A percentile compares a stretch with the other conserved stretches of the same genome.
Evolutionary conservation across 1,140 invertebrate species (phyloP).

Genomic region (Kradibia gibbosae): DNA sequence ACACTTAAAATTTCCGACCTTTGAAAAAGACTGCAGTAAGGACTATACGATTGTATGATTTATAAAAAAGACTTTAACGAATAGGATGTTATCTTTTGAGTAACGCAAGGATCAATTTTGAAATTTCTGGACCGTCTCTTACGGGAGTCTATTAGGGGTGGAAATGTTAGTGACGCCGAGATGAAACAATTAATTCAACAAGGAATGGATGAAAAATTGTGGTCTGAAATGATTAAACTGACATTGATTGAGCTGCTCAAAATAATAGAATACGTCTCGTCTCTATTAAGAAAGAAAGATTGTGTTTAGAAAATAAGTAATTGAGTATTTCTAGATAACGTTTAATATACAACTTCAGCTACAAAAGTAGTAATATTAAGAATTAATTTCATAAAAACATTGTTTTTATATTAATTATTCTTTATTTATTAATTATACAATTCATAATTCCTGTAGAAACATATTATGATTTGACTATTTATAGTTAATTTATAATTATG

Average conservation of each 20-base stretch:
- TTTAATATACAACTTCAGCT: not conserved
- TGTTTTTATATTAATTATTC: too few species aligned
- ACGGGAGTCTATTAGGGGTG: not conserved
- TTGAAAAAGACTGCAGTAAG: not conserved
- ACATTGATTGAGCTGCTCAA: not conserved
- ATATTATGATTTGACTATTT: too few species aligned
- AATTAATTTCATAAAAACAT: too few species aligned
- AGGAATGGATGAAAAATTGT: not conserved
- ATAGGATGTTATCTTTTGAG: not conserved
- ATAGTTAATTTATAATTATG: too few species aligned
- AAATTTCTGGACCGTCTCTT: not conserved
- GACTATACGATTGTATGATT: not conserved
- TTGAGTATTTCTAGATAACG: not conserved
- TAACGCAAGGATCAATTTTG: not conserved
- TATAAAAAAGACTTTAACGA: not conserved
- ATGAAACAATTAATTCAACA: not conserved
- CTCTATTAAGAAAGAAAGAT: not conserved
- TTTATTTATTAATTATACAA: too few species aligned
- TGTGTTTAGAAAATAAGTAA: not conserved
- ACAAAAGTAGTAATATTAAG: not conserved
- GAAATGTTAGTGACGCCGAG: constrained; percentile 1
- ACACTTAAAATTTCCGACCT: too few species aligned
- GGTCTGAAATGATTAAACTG: not conserved
- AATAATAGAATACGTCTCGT: not conserved
- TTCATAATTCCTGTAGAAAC: too few species aligned